Evolutionary conservation across 1,140 invertebrate genomes (phyloP).

Genomic region (Hydropsyche tenuis): DNA sequence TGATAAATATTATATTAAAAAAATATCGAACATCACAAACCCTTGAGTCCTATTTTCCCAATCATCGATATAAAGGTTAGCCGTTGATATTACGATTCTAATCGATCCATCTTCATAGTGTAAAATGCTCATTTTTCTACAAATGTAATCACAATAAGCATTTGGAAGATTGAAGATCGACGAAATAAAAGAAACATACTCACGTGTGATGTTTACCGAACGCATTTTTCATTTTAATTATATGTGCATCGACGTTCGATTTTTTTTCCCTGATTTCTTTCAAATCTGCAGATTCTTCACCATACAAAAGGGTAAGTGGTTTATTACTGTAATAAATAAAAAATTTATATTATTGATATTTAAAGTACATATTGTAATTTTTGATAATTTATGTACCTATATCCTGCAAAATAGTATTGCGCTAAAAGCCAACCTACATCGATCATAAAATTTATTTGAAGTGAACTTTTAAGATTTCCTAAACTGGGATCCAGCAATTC

Average conservation of each 20-base stretch:
- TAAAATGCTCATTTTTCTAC: conserved; percentile 88
- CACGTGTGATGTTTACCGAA: conserved; percentile 92
- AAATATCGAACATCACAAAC: conserved; percentile 57
- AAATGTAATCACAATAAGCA: conserved; percentile 49
- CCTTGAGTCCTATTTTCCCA: conserved; percentile 95
- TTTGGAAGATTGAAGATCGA: too few species aligned
- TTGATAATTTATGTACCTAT: conserved; percentile 63
- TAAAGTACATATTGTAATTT: too few species aligned
- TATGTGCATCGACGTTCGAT: conserved; percentile 70
- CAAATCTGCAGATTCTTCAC: conserved; percentile 71
- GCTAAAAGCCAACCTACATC: conserved; percentile 85
- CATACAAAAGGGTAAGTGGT: conserved; percentile 81
- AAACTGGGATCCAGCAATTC: conserved; percentile 79
- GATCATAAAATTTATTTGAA: conserved; percentile 94
- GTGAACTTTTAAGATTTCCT: conserved; percentile 72
- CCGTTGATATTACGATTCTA: conserved; percentile 88
- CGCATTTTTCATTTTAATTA: conserved; percentile 75
- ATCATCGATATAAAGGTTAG: conserved; percentile 89
- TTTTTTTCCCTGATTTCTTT: conserved; percentile 62
- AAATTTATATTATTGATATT: neutral
- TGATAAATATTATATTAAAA: neutral
- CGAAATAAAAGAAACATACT: conserved; percentile 50
- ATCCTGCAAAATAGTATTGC: conserved; percentile 77
- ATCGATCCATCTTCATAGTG: conserved; percentile 82
- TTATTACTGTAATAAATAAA: conserved; percentile 62